Evolutionary conservation across 2,797 vertebrate genomes (phyloP).

Genomic region (Galagoides demidoff): DNA sequence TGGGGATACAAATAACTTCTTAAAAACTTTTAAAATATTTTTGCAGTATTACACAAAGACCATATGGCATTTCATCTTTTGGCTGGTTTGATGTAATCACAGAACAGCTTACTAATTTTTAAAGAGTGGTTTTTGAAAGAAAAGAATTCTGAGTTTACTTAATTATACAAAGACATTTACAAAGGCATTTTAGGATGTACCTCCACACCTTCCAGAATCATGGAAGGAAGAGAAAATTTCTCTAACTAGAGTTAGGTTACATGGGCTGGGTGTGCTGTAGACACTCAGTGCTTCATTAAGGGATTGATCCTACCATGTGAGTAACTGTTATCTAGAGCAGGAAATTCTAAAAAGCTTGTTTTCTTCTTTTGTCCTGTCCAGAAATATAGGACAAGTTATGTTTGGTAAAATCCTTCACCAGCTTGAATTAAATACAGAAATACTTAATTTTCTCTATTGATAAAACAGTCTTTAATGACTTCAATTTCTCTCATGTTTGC

Average conservation of each 20-base stretch:
- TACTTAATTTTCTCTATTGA: slow-evolving; percentile 45
- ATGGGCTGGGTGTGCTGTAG: background rate
- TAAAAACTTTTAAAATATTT: slow-evolving; percentile 61
- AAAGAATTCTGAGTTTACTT: slow-evolving; percentile 49
- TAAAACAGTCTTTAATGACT: slow-evolving; percentile 44
- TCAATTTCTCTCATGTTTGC: background rate
- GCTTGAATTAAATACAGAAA: background rate
- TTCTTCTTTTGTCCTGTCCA: slow-evolving; percentile 4
- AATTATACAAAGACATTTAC: slow-evolving; percentile 54
- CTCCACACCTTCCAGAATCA: background rate
- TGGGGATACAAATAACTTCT: slow-evolving; percentile 39
- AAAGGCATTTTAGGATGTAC: background rate
- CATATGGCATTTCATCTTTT: slow-evolving; percentile 44
- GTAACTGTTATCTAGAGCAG: background rate
- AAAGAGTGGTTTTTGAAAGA: slow-evolving; percentile 62
- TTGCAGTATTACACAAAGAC: slow-evolving; percentile 53
- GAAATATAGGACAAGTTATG: background rate
- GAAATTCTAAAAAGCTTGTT: slow-evolving; percentile 11
- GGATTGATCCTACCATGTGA: background rate
- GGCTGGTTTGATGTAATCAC: slow-evolving; percentile 47
- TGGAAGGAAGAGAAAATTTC: slow-evolving; percentile 20
- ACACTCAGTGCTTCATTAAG: background rate
- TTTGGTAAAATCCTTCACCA: slow-evolving; percentile 24
- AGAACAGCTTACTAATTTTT: slow-evolving; percentile 56
- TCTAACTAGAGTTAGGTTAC: slow-evolving; percentile 21